Conservation (phyloP, 2,113 vertebrate genomes). For the Crypturellus undulatus region DNA sequence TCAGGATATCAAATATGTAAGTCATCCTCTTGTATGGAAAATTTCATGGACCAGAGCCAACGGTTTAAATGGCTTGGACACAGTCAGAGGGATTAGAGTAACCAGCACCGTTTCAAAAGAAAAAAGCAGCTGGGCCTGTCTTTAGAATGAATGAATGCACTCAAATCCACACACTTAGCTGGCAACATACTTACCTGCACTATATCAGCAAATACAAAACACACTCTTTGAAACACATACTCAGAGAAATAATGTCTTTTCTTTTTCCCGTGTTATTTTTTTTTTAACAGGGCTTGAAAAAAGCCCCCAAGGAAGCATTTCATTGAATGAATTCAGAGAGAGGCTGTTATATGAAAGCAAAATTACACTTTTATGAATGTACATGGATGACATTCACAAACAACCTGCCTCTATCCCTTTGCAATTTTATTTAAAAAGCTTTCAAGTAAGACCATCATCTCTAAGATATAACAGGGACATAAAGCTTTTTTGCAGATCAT, state of each 20-base stretch:
- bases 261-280: neutral
- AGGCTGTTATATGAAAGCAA: neutral
- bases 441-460: neutral
- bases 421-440: neutral
- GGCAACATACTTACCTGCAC: conserved; percentile 24
- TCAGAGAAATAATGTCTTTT: neutral
- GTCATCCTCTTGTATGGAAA: conserved; percentile 19
- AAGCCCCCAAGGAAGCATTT: neutral
- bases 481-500: neutral
- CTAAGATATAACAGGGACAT: neutral
- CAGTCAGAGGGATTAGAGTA: neutral
- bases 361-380: neutral
- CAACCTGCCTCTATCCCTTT: neutral
- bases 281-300: conserved; percentile 5
- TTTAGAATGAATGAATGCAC: conserved; percentile 38
- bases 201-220: neutral
- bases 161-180: conserved; percentile 40
- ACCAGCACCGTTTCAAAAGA: neutral
- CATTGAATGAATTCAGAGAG: neutral
- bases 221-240: neutral
- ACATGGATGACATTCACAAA: neutral
- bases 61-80: conserved; percentile 34
- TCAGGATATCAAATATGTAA: conserved; percentile 58
- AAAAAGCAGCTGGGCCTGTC: neutral
- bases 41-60: neutral